Evolutionary conservation across 2,113 vertebrate genomes (phyloP).

Genomic region (Boleophthalmus pectinirostris): DNA sequence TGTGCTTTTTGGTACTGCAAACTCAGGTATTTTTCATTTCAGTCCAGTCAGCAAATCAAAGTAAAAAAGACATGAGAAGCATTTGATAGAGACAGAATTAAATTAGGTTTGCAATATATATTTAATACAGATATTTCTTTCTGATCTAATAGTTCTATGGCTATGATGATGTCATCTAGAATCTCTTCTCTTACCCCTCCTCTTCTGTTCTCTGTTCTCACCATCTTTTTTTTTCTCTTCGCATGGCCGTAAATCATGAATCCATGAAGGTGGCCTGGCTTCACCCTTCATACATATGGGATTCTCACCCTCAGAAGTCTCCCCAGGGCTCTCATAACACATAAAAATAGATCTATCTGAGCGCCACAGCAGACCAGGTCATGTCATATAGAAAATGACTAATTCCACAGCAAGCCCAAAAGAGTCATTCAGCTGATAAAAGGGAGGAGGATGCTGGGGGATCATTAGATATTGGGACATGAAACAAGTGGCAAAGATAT

Average conservation of each 20-base stretch:
- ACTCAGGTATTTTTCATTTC: constrained; percentile 81
- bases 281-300: constrained; percentile 70
- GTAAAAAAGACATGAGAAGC: constrained; percentile 55
- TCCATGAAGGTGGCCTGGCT: constrained; percentile 73
- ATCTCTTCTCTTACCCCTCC: constrained; percentile 39
- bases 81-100: constrained; percentile 29
- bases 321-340: constrained; percentile 68
- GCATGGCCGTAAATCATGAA: constrained; percentile 72
- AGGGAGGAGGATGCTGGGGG: constrained; percentile 51
- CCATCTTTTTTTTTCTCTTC: constrained; percentile 33
- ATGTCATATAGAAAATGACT: constrained; percentile 75
- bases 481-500: constrained; percentile 44
- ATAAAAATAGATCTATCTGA: constrained; percentile 77
- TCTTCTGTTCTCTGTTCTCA: constrained; percentile 17
- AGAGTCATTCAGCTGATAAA: constrained; percentile 75
- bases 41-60: constrained; percentile 81
- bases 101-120: constrained; percentile 14
- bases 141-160: constrained; percentile 2
- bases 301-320: constrained; percentile 68
- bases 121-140: background rate
- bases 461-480: constrained; percentile 53
- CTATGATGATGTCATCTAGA: constrained; percentile 69
- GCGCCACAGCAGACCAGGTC: constrained; percentile 71
- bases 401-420: constrained; percentile 65
- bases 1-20: constrained; percentile 64